A percentile compares a stretch with the other conserved stretches of the same genome.
These are phyloP conservation scores for Sepiola atlantica DNA, from an alignment of 2,888 invertebrate species.

Conservation along the genomic window DNA sequence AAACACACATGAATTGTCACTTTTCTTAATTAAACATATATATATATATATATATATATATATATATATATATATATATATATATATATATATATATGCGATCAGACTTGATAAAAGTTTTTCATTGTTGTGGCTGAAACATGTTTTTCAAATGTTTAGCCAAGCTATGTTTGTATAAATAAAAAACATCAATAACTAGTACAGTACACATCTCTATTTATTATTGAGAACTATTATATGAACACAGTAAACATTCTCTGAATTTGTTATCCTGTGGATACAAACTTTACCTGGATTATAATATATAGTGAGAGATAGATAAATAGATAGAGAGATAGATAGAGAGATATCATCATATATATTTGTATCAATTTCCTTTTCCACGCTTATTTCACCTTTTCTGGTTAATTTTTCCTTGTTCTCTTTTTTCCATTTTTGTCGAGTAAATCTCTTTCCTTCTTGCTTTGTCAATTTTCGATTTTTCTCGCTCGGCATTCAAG, in stretches of 20 bases:
- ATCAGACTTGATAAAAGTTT: not conserved
- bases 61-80: not conserved
- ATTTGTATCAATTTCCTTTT: no score
- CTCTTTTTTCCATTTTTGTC: not conserved
- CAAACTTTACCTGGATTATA: no score
- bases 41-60: not conserved
- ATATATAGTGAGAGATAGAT: not conserved
- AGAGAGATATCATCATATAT: not conserved
- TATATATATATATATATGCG: not conserved
- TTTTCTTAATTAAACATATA: not conserved
- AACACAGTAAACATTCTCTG: no score
- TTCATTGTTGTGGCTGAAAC: no score
- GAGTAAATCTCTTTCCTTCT: not conserved
- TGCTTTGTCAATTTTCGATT: conserved; percentile 1
- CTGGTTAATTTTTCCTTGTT: not conserved
- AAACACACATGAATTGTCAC: no score
- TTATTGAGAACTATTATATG: no score
- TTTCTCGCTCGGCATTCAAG: not conserved
- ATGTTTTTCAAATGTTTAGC: no score
- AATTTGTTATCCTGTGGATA: no score
- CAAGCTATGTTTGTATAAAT: no score
- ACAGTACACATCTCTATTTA: no score
- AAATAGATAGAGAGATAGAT: not conserved
- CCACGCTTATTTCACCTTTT: not conserved
- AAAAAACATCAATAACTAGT: no score